phyloP scores from a whole-genome alignment of 2,888 invertebrate species.

The Cosmia pyralina region DNA sequence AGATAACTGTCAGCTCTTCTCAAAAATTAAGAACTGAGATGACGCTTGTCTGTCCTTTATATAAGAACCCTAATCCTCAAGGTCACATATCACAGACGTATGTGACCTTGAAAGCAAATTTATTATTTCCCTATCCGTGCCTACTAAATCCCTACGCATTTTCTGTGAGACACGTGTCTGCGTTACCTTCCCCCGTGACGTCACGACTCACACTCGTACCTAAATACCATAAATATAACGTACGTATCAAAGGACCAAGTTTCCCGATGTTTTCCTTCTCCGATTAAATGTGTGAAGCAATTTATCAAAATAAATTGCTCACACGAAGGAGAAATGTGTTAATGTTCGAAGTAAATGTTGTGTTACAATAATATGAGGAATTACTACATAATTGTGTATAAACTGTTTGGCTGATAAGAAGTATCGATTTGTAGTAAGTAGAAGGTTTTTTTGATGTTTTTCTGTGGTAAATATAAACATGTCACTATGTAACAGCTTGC shows the following conservation, averaged over 20 bases:
- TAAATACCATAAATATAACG: slow-evolving; percentile 12
- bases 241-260: slow-evolving; percentile 48
- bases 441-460: not conserved
- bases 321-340: slow-evolving; percentile 56
- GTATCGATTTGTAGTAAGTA: slow-evolving; percentile 25
- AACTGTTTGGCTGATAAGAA: slow-evolving; percentile 8
- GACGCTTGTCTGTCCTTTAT: not conserved
- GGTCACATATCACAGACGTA: not conserved
- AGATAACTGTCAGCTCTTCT: not conserved
- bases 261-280: slow-evolving; percentile 56
- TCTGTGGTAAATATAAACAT: not conserved
- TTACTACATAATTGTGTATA: slow-evolving; percentile 42
- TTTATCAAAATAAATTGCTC: slow-evolving; percentile 63
- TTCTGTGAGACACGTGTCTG: slow-evolving; percentile 12
- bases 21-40: not conserved
- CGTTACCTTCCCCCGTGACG: not conserved
- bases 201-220: not conserved
- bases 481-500: not conserved
- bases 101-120: slow-evolving; percentile 13
- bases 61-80: not conserved
- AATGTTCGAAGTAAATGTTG: slow-evolving; percentile 56
- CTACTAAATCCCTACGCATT: not conserved
- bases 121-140: not conserved
- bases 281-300: slow-evolving; percentile 62
- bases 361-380: slow-evolving; percentile 45